Evolutionary conservation across 2,113 vertebrate species (phyloP).

Genomic region (Jaculus jaculus): DNA sequence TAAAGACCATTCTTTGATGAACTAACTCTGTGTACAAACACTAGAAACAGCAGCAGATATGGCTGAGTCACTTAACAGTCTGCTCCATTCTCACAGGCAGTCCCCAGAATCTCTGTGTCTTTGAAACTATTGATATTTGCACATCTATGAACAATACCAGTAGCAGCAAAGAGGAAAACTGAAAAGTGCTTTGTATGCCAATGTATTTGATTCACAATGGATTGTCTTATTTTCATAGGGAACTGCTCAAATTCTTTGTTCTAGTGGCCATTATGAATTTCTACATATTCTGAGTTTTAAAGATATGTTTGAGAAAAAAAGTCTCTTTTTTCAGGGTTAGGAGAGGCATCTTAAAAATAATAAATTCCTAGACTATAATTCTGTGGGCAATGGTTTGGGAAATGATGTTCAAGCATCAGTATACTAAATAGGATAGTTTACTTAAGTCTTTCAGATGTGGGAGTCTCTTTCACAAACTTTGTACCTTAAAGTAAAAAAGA

Average conservation of each 20-base stretch:
- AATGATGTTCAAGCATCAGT: neutral
- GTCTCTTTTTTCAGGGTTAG: neutral
- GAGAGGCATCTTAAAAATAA: neutral
- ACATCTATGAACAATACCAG: neutral
- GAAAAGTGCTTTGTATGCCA: neutral
- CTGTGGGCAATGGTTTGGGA: conserved; percentile 14
- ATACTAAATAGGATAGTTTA: neutral
- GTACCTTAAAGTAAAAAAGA: conserved; percentile 28
- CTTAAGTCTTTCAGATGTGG: neutral
- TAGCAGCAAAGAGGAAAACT: neutral
- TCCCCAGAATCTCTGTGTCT: neutral
- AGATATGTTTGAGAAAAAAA: neutral
- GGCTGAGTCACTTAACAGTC: neutral
- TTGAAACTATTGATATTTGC: neutral
- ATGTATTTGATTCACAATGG: neutral
- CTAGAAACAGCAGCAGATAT: neutral
- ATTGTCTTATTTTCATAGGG: neutral
- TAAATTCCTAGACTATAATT: conserved; percentile 16
- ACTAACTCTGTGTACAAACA: neutral
- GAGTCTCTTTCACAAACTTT: neutral
- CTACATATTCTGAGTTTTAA: neutral
- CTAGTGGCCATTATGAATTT: neutral
- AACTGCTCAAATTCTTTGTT: neutral
- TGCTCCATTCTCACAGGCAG: neutral
- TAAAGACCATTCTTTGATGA: neutral